These are phyloP conservation scores for Cynaeus angustus DNA, from an alignment of 2,888 invertebrate species.

Conservation along the genomic window DNA sequence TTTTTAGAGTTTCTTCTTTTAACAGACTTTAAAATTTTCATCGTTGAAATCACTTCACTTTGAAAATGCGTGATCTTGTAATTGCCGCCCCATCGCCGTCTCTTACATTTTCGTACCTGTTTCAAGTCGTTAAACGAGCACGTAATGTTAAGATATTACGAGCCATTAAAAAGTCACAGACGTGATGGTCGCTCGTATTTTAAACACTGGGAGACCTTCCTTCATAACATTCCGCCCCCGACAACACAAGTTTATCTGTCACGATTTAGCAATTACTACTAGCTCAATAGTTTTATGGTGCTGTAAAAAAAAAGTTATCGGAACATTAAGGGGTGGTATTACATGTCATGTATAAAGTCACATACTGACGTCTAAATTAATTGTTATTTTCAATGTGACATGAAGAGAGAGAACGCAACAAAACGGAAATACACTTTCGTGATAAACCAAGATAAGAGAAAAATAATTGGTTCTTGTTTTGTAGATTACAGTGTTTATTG, in stretches of 20 bases:
- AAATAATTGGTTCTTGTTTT: not conserved
- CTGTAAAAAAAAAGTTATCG: constrained; percentile 23
- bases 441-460: not conserved
- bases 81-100: not conserved
- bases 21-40: too few species aligned
- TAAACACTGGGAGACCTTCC: constrained; percentile 18
- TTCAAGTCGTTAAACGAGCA: constrained; percentile 8
- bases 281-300: constrained; percentile 23
- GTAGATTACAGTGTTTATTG: too few species aligned
- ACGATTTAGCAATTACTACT: constrained; percentile 33
- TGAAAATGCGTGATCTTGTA: not conserved
- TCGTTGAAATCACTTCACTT: not conserved
- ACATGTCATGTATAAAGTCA: constrained; percentile 15
- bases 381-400: constrained; percentile 39
- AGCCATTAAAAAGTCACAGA: constrained; percentile 26
- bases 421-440: not conserved
- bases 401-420: constrained; percentile 36
- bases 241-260: constrained; percentile 23
- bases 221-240: constrained; percentile 1
- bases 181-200: constrained; percentile 32
- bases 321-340: constrained; percentile 9
- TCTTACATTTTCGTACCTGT: not conserved
- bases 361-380: constrained; percentile 14
- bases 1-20: too few species aligned
- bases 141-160: constrained; percentile 12